Evolutionary conservation across 2,888 invertebrate genomes (phyloP), one percentile per base, ranked within the genome.

Genomic region (Clunio marinus): DNA sequence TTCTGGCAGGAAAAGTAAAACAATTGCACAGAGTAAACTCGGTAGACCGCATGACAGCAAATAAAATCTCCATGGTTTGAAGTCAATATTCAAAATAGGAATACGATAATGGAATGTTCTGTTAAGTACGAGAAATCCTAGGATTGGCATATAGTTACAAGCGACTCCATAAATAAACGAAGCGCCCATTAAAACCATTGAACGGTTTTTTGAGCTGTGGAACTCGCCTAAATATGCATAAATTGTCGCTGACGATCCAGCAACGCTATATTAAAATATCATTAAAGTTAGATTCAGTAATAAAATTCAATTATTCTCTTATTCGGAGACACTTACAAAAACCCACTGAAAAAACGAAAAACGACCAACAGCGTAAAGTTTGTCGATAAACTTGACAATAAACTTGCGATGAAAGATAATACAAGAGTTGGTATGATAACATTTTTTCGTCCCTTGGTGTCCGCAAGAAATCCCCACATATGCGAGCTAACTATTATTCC

Each of bases 401-500:
- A 71, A 15, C 81, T 81, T n/a, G 79, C 75, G 1, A 79, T 60
- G 27, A 81, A 80, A 68, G 81, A 81, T 2, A 78, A 70, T 7
- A 80, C 69, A 63, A 83, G 74, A 20, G 82, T 79, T n/a, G 80
- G 75, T 10, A 82, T 73, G 32, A 82, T 76, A 1, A 79, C 77
- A 58, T 76, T 78, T 71, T 79, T 77, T 63, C 82, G 73, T 8
- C 84, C 84, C 69, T 75, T 77, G 4, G 81, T 81, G 71, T 84
- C 83, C 0, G 83, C 83, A 37, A 83, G 71, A 72, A 81, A 82
- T 2, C 84, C 84, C 83, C 83, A 83, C 55, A 83, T 73, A 73
- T 83, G 81, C 1, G 83, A 83, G 62, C 82, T 81, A 2, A 78
- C 73, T 32, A 83, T 80, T 8, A 72, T 70, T 72, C 80, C 80